These are phyloP conservation scores for Garrulus glandarius DNA, from an alignment of 2,797 vertebrate species.

Conservation along the genomic window DNA sequence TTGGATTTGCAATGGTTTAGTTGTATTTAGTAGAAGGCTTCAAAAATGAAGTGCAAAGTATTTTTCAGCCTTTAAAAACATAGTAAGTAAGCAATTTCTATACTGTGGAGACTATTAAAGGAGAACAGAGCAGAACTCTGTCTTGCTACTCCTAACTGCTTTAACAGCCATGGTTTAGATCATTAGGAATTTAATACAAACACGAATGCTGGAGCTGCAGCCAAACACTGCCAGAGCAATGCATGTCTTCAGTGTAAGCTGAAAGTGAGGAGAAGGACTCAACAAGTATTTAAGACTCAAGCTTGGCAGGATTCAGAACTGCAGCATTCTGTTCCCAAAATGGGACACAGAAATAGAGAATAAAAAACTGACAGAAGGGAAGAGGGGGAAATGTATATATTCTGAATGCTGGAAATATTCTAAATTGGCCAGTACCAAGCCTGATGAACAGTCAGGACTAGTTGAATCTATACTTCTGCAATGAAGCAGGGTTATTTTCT, in stretches of 20 bases:
- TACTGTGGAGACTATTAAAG: not conserved
- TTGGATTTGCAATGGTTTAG: not conserved
- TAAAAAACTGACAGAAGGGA: not conserved
- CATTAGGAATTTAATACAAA: not conserved
- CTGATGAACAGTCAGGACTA: not conserved
- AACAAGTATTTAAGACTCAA: not conserved
- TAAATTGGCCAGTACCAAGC: not conserved
- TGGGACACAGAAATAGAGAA: not conserved
- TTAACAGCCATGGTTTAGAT: not conserved
- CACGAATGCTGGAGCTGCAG: not conserved
- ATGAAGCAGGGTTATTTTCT: not conserved
- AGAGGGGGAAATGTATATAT: not conserved
- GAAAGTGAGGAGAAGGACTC: not conserved
- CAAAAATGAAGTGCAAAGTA: not conserved
- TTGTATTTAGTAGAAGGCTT: not conserved
- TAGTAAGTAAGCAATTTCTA: not conserved
- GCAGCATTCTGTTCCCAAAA: not conserved
- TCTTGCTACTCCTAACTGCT: not conserved
- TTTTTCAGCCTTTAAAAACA: not conserved
- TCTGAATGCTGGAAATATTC: not conserved
- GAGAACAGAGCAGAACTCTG: not conserved
- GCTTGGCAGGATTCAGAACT: not conserved
- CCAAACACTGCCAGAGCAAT: not conserved
- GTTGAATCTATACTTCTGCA: not conserved
- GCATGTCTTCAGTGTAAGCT: not conserved